phyloP scores from a whole-genome alignment of 1,140 invertebrate species.

The Zaprionus africanus region DNA sequence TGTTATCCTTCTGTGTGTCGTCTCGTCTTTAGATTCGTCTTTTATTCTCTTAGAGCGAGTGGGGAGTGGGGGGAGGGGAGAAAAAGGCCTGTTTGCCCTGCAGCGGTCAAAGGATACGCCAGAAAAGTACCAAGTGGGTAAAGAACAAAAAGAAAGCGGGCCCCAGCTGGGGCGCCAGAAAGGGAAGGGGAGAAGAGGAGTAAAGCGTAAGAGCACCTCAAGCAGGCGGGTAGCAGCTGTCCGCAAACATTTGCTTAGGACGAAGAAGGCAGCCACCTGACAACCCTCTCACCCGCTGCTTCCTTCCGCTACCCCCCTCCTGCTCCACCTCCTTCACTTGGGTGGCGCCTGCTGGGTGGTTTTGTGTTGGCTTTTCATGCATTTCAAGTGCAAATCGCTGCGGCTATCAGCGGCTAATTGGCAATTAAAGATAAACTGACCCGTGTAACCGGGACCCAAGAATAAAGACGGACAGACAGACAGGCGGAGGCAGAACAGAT shows the following conservation, averaged over 20 bases:
- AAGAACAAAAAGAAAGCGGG: conserved; percentile 23
- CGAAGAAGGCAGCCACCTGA: background rate
- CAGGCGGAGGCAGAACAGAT: background rate
- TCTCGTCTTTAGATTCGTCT: conserved; percentile 32
- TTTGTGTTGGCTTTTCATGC: conserved; percentile 60
- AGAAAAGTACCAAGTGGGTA: conserved; percentile 16
- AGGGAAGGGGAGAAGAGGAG: background rate
- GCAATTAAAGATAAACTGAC: conserved; percentile 74
- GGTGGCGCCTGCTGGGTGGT: conserved; percentile 12
- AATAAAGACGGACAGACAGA: background rate
- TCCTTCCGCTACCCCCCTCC: conserved; percentile 33
- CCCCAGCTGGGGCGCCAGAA: conserved; percentile 12
- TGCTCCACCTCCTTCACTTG: background rate
- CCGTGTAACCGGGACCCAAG: conserved; percentile 13
- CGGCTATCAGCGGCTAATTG: conserved; percentile 77
- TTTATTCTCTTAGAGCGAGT: conserved; percentile 21
- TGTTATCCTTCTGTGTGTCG: conserved; percentile 56
- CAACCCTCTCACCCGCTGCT: conserved; percentile 12
- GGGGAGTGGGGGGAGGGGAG: background rate
- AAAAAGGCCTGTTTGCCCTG: conserved; percentile 55
- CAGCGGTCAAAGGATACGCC: conserved; percentile 69
- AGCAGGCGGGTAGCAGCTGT: conserved; percentile 31
- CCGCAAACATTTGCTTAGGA: conserved; percentile 77
- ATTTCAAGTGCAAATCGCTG: conserved; percentile 74
- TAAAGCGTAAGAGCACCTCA: background rate